Conservation (phyloP, 2,113 vertebrate species). For the Enhydra lutris region DNA sequence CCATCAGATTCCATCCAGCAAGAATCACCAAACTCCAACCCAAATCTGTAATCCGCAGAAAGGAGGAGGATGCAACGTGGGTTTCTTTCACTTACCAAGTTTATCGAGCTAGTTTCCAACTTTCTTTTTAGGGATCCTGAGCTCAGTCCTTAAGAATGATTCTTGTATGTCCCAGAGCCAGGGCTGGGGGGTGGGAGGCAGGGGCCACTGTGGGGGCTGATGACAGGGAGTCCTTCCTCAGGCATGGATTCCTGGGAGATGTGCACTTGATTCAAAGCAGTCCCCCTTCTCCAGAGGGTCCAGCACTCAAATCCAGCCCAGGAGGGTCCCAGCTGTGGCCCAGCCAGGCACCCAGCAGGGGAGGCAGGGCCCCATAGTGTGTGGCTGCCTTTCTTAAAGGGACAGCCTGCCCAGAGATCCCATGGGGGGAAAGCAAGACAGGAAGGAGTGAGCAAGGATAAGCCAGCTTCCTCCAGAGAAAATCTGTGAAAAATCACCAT, state of each 20-base stretch:
- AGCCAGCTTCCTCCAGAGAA: background rate
- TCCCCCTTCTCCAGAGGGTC: conserved; percentile 57
- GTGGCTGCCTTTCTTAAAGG: conserved; percentile 80
- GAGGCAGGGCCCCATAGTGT: conserved; percentile 65
- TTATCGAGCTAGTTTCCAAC: conserved; percentile 69
- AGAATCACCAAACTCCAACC: background rate
- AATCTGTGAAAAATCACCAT: background rate
- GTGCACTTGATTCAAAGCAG: conserved; percentile 36
- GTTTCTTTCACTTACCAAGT: conserved; percentile 72
- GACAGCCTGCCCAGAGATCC: conserved; percentile 38
- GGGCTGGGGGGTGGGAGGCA: background rate
- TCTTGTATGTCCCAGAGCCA: conserved; percentile 48
- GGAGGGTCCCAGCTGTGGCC: background rate
- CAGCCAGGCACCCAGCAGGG: background rate
- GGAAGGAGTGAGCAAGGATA: background rate
- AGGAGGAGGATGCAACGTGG: conserved; percentile 28
- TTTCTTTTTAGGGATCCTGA: conserved; percentile 75
- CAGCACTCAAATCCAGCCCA: background rate
- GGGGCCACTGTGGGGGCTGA: background rate
- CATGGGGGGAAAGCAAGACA: background rate
- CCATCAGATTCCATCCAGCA: background rate
- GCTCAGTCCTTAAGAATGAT: conserved; percentile 76
- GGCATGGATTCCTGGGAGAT: background rate
- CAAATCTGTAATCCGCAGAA: conserved; percentile 1
- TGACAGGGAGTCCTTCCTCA: background rate